Percentiles rank a stretch among this genome's conserved stretches.
These are phyloP conservation scores for Carassius auratus DNA, from an alignment of 2,113 vertebrate species.

Conservation along the genomic window DNA sequence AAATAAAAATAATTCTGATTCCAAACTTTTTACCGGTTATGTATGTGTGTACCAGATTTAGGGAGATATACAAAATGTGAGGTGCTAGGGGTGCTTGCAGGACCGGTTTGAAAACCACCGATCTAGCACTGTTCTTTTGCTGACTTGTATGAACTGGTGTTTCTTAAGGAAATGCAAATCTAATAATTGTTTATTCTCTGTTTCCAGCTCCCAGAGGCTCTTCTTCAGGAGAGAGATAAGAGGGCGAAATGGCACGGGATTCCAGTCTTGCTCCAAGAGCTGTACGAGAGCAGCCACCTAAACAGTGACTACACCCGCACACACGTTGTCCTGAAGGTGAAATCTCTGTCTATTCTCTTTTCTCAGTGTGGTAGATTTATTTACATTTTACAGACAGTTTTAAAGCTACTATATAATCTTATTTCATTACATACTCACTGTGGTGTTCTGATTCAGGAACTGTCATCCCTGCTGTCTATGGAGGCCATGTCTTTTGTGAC, in stretches of 20 bases:
- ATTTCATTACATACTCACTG: neutral
- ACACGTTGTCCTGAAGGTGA: conserved; percentile 93
- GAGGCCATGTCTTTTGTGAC: conserved; percentile 98
- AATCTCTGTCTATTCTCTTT: neutral
- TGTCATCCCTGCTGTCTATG: conserved; percentile 96
- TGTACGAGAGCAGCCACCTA: conserved; percentile 90
- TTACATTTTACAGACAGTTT: neutral
- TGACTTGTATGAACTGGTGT: neutral
- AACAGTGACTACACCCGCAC: conserved; percentile 92
- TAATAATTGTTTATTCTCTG: neutral
- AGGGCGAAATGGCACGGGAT: conserved; percentile 95
- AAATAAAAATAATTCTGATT: too few species aligned
- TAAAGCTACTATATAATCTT: neutral
- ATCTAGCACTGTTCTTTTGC: neutral
- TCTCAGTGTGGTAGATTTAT: neutral
- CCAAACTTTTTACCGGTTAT: too few species aligned
- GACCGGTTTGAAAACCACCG: too few species aligned
- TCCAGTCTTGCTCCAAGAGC: conserved; percentile 88
- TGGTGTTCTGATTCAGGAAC: conserved; percentile 76
- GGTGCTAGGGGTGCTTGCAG: too few species aligned
- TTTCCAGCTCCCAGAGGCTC: conserved; percentile 84
- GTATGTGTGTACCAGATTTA: too few species aligned
- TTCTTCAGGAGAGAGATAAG: conserved; percentile 92
- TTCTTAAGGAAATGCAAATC: neutral
- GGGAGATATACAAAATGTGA: too few species aligned